Evolutionary conservation across 1,140 invertebrate genomes (phyloP).

Genomic region (Drosophila baimaii): DNA sequence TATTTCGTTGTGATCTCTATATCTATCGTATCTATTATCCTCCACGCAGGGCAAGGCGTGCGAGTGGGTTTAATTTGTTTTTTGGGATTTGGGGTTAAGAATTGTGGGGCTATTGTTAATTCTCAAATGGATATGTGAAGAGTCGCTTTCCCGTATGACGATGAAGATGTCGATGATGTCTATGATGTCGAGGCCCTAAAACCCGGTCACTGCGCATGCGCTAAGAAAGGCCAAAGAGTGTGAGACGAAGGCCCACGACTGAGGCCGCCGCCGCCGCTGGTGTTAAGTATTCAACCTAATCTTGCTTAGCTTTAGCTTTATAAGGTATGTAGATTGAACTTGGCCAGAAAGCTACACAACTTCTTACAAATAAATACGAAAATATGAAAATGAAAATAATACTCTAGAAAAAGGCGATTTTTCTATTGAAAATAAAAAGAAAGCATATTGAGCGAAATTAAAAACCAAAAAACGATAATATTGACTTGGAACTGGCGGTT

Average conservation of each 20-base stretch:
- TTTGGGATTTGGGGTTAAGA: conserved; percentile 21
- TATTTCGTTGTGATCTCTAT: conserved; percentile 40
- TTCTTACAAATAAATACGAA: conserved; percentile 66
- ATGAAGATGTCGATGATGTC: conserved; percentile 1
- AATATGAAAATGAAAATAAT: conserved; percentile 24
- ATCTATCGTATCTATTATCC: conserved; percentile 2
- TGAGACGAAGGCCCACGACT: neutral
- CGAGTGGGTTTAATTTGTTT: conserved; percentile 41
- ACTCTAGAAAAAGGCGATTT: conserved; percentile 75
- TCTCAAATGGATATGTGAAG: neutral
- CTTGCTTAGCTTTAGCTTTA: conserved; percentile 59
- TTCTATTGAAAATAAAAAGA: conserved; percentile 77
- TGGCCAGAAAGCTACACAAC: conserved; percentile 26
- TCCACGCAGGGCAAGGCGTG: neutral
- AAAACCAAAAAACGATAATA: conserved; percentile 52
- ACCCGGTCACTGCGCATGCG: conserved; percentile 59
- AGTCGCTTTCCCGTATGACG: conserved; percentile 4
- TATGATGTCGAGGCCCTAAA: conserved; percentile 2
- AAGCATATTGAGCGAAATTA: conserved; percentile 49
- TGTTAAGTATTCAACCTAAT: conserved; percentile 71
- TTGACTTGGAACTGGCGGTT: conserved; percentile 69
- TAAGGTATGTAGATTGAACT: conserved; percentile 76
- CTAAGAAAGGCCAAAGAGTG: conserved; percentile 21
- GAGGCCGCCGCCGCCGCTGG: conserved; percentile 39
- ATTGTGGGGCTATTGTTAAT: neutral